Evolutionary conservation across 2,888 invertebrate genomes (phyloP).

Genomic region (Leucozona laternaria): DNA sequence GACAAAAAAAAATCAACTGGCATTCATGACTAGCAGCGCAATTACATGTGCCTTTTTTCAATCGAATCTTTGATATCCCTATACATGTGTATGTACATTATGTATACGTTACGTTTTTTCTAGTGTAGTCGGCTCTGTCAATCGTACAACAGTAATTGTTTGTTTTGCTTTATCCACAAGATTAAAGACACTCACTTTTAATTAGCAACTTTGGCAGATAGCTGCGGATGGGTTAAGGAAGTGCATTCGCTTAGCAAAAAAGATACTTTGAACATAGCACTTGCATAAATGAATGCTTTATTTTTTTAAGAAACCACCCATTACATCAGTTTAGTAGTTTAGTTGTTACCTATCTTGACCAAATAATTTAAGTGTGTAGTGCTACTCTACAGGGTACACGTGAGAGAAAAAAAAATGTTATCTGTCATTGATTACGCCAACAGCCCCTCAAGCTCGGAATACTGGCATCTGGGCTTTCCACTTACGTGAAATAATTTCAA

Average conservation of each 20-base stretch:
- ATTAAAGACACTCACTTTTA: background rate
- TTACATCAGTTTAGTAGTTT: background rate
- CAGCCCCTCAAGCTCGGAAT: conserved; percentile 4
- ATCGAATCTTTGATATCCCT: background rate
- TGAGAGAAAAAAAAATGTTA: conserved; percentile 49
- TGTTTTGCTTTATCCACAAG: background rate
- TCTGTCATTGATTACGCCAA: conserved; percentile 63
- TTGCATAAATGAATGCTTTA: background rate
- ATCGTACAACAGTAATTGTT: background rate
- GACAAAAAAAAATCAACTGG: background rate
- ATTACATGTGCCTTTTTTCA: conserved; percentile 23
- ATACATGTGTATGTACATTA: no score
- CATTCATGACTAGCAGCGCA: conserved; percentile 11
- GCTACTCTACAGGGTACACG: conserved; percentile 59
- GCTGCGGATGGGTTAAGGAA: background rate
- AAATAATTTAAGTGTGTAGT: conserved; percentile 22
- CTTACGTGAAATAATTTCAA: conserved; percentile 4
- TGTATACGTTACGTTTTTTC: conserved; percentile 4
- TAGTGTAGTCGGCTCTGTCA: conserved; percentile 10
- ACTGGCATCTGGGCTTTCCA: conserved; percentile 24
- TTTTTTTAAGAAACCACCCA: conserved; percentile 16
- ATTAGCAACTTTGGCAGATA: background rate
- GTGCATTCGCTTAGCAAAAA: background rate
- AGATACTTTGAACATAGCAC: background rate
- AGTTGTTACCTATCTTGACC: conserved; percentile 3